A percentile compares a stretch with the other conserved stretches of the same genome.
Evolutionary conservation across 1,140 invertebrate genomes (phyloP).

Genomic region (Amphibalanus amphitrite): DNA sequence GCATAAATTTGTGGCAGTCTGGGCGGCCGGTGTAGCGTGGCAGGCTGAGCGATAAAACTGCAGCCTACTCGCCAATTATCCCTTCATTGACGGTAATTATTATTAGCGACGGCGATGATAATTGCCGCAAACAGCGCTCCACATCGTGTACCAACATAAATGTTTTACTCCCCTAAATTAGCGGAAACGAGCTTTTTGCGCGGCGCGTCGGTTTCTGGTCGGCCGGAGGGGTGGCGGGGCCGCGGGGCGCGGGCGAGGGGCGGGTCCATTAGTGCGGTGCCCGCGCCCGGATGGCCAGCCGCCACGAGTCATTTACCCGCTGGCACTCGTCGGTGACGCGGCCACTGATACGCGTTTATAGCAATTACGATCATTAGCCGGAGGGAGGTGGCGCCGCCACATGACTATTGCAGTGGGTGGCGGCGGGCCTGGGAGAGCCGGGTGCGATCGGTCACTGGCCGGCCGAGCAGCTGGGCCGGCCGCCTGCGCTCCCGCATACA

Average conservation of each 20-base stretch:
- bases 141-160: not conserved
- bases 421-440: no score
- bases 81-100: not conserved
- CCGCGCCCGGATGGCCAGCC: not conserved
- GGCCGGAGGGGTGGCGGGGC: no score
- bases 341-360: not conserved
- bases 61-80: not conserved
- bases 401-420: not conserved
- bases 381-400: not conserved
- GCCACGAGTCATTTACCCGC: not conserved
- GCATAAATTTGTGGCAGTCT: not conserved
- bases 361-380: not conserved
- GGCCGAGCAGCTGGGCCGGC: no score
- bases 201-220: no score
- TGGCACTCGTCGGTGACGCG: not conserved
- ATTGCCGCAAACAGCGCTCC: not conserved
- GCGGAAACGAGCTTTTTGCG: slow-evolving; percentile 1
- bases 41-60: not conserved
- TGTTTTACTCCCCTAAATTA: slow-evolving; percentile 2
- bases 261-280: not conserved
- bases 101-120: not conserved
- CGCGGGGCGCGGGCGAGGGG: no score
- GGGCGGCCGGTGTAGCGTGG: no score
- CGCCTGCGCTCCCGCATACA: no score
- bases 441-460: no score